Conservation (phyloP, 2,888 invertebrate genomes). For the Parelbella ahira region DNA sequence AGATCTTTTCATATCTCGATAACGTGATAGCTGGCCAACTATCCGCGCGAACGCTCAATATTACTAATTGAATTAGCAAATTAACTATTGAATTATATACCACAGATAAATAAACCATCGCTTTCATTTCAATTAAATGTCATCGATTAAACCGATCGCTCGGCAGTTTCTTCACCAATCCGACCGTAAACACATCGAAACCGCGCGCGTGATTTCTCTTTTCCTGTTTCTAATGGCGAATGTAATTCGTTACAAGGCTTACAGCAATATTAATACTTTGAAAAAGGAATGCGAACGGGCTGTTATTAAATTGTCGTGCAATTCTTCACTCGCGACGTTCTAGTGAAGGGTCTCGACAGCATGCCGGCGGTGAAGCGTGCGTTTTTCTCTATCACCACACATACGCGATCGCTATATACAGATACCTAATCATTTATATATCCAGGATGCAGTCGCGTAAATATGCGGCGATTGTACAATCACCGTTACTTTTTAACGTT, state of each 20-base stretch:
- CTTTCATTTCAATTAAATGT: constrained; percentile 22
- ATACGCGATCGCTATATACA: too few relatives aligned
- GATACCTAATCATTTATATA: constrained; percentile 14
- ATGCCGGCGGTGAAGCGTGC: constrained; percentile 10
- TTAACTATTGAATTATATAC: constrained; percentile 5
- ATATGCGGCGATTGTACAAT: constrained; percentile 18
- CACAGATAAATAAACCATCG: constrained; percentile 16
- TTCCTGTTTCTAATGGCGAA: constrained; percentile 20
- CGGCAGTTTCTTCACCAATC: constrained; percentile 14
- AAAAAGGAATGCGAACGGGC: constrained; percentile 23
- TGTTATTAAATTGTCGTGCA: constrained; percentile 25
- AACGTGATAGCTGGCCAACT: constrained; percentile 1
- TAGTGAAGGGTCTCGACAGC: constrained; percentile 22
- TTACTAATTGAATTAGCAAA: constrained; percentile 12
- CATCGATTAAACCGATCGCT: constrained; percentile 15
- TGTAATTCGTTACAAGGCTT: constrained; percentile 26
- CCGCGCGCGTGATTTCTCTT: constrained; percentile 21
- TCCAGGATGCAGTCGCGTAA: constrained; percentile 16
- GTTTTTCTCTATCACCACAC: constrained; percentile 18
- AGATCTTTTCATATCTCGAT: too few relatives aligned
- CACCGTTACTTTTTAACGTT: too few relatives aligned
- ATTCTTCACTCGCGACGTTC: constrained; percentile 18
- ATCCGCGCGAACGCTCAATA: constrained; percentile 12
- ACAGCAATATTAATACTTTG: constrained; percentile 24
- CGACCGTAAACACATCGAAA: constrained; percentile 22